Base-by-base conservation (phyloP, 2,888 invertebrate species). In the Microplitis deprimator region DNA sequence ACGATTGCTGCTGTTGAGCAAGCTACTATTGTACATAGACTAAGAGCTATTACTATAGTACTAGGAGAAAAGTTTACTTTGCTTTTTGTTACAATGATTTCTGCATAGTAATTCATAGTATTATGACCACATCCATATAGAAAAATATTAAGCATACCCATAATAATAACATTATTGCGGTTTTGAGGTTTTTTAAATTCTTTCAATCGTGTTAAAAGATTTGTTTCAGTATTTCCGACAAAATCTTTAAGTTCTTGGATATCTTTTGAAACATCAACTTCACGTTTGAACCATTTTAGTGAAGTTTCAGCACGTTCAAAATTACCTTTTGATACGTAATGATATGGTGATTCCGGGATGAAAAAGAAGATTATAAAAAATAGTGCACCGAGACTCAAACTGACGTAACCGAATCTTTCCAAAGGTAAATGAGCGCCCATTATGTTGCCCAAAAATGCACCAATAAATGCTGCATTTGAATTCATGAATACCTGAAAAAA, bases 61-160 rank as follows among this genome's bases (percentile, higher is more conserved):
- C 90, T 89, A 0, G 91, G 89, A 1, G 88, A 85, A 6, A 83
- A 79, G 61, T 84, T 87, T 1, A 86, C 82, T 10, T 87, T 87
- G 59, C 91, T 90, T 60, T 84, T 85, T 10, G 82, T 82, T 38
- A 90, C 85, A 60, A 91, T 88, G 13, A 88, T 88, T 78, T 90
- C 91, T 5, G 89, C 85, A 80, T 91, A 91, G 77, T 89, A 90
- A 72, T 86, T 87, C 60, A 91, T 85, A 0, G 90, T 89, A 80
- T 90, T 91, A 81, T 89, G 89, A 1, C 91, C 91, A 40, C 88
- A 88, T 13, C 91, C 87, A 81, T 92, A 92, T 74, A 92, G 91
- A 78, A 92, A 91, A 1, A 91, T 77, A 88, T 92, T 92, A n/a
- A 93, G 85, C 0, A 87, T 84, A 10, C 88, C 89, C 62, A 91